Percentiles rank a stretch among this genome's conserved stretches.
Evolutionary conservation across 2,797 vertebrate species (phyloP).

Genomic region (Nyctalus aviator): DNA sequence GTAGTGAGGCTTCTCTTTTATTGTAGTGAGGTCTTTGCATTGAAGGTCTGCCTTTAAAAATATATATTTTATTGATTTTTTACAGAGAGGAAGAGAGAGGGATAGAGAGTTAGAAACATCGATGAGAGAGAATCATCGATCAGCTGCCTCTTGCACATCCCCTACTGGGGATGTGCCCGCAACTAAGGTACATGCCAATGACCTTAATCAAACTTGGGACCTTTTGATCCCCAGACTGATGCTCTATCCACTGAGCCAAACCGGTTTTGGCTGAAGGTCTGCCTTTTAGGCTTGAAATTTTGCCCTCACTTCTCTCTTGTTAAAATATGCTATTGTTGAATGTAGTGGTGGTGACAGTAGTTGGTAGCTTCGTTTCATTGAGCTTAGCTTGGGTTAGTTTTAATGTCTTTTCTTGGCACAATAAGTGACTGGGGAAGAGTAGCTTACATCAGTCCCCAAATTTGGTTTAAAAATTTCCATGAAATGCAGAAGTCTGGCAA

Average conservation of each 20-base stretch:
- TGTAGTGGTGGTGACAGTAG: background rate
- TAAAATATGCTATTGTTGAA: background rate
- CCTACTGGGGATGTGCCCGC: too few relatives aligned
- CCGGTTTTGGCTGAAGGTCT: background rate
- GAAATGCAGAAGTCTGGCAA: background rate
- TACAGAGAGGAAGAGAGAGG: too few relatives aligned
- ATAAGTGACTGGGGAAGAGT: background rate
- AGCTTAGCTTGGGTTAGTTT: background rate
- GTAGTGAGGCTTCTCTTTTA: background rate
- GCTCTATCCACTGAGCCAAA: too few relatives aligned
- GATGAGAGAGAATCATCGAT: too few relatives aligned
- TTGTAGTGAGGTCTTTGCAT: background rate
- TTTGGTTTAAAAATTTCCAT: background rate
- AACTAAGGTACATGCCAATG: too few relatives aligned
- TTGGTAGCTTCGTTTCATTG: background rate
- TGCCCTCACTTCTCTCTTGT: background rate
- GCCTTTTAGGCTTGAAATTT: background rate
- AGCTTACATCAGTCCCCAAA: background rate
- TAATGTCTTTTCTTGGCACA: background rate
- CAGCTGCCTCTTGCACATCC: too few relatives aligned
- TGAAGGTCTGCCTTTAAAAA: background rate
- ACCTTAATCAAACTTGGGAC: too few relatives aligned
- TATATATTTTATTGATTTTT: too few relatives aligned
- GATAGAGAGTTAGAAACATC: too few relatives aligned
- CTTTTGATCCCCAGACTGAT: too few relatives aligned